Conservation (phyloP, 1,140 invertebrate genomes). For the Paraescarpia echinospica region DNA sequence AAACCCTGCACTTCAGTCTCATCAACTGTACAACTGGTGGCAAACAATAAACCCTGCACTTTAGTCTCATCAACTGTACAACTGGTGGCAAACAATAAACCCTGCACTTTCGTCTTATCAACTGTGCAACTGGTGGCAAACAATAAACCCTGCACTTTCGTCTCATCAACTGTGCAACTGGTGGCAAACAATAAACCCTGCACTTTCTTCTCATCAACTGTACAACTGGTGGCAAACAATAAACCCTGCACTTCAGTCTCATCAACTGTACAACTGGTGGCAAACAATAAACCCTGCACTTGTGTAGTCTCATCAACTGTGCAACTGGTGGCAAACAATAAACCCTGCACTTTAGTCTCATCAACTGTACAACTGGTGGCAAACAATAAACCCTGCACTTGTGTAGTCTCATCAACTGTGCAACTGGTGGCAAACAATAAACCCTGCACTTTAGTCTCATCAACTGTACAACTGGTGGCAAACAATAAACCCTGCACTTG, state of each 20-base stretch:
- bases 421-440: slow-evolving; percentile 39
- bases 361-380: slow-evolving; percentile 42
- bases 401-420: slow-evolving; percentile 28
- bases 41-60: slow-evolving; percentile 9
- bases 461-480: slow-evolving; percentile 42
- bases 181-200: slow-evolving; percentile 24
- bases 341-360: neutral
- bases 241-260: neutral
- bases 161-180: slow-evolving; percentile 40
- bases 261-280: slow-evolving; percentile 42
- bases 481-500: neutral
- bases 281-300: slow-evolving; percentile 9
- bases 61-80: slow-evolving; percentile 31
- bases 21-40: slow-evolving; percentile 42
- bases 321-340: slow-evolving; percentile 39
- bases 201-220: slow-evolving; percentile 11
- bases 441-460: neutral
- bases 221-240: slow-evolving; percentile 41
- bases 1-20: neutral
- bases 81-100: slow-evolving; percentile 36
- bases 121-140: slow-evolving; percentile 43
- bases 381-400: slow-evolving; percentile 1
- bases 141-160: neutral
- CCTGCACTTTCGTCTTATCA: neutral
- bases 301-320: slow-evolving; percentile 26